phyloP scores from a whole-genome alignment of 2,113 vertebrate species.

The Octodon degus region DNA sequence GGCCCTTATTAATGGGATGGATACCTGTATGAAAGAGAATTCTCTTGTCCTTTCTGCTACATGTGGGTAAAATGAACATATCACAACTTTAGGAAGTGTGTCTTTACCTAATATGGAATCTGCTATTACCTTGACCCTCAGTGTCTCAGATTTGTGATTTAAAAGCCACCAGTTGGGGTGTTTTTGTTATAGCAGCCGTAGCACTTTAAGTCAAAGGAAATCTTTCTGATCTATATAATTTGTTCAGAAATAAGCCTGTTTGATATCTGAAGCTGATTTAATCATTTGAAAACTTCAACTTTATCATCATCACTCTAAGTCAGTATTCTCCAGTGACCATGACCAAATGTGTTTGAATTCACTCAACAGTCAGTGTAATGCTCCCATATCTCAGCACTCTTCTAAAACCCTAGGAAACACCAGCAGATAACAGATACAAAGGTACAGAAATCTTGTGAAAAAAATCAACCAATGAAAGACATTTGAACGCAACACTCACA shows the following conservation, averaged over 20 bases:
- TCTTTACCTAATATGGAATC: neutral
- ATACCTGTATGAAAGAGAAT: neutral
- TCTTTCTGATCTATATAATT: neutral
- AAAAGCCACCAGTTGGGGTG: neutral
- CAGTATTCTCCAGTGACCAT: neutral
- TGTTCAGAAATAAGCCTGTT: neutral
- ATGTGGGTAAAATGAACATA: neutral
- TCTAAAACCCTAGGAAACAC: constrained; percentile 15
- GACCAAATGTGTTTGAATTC: neutral
- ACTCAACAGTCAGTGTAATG: neutral
- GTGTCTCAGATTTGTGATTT: neutral
- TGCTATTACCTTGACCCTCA: neutral
- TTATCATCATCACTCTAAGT: neutral
- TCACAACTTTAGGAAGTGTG: neutral
- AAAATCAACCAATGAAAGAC: neutral
- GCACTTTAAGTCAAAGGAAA: neutral
- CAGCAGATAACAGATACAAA: neutral
- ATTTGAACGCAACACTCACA: neutral
- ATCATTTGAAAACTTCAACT: neutral
- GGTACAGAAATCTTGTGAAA: neutral
- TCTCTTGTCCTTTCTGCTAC: neutral
- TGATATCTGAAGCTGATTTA: neutral
- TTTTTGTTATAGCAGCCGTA: neutral
- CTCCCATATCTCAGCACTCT: neutral
- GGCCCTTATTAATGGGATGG: neutral